phyloP scores from a whole-genome alignment of 2,113 vertebrate species.

The Lathamus discolor region DNA sequence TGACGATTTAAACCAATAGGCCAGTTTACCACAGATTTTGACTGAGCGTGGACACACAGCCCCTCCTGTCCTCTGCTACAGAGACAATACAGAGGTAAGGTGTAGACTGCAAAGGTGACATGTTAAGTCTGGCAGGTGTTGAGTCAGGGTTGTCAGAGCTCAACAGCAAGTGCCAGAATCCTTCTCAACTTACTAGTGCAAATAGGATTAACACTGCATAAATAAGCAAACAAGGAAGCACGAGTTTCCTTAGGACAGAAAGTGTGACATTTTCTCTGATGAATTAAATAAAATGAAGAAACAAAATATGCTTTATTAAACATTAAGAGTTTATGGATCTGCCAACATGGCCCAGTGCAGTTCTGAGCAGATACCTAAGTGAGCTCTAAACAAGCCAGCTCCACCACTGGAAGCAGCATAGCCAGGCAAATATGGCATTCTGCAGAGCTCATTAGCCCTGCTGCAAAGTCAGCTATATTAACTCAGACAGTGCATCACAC shows the following conservation, averaged over 20 bases:
- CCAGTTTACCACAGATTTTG: neutral
- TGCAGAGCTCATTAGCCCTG: neutral
- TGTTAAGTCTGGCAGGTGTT: neutral
- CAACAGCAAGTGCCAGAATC: conserved; percentile 23
- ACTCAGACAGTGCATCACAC: neutral
- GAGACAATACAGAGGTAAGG: neutral
- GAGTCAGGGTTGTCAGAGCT: neutral
- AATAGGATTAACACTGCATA: conserved; percentile 22
- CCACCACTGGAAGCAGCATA: neutral
- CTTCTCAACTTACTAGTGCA: neutral
- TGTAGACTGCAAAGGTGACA: neutral
- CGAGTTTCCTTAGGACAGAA: neutral
- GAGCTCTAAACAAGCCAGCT: neutral
- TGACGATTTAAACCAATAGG: neutral
- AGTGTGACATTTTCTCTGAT: neutral
- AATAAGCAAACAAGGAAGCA: conserved; percentile 6
- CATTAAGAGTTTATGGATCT: neutral
- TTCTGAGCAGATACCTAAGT: neutral
- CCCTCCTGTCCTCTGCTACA: neutral
- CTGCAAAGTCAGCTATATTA: conserved; percentile 7
- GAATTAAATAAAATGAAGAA: conserved; percentile 12
- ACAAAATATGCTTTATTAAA: neutral
- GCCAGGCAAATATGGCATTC: neutral
- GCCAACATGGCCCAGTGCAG: neutral
- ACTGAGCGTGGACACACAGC: neutral